Percentiles rank a stretch among this genome's conserved stretches.
phyloP scores from a whole-genome alignment of 2,888 invertebrate genomes.

The Agrochola lychnidis region DNA sequence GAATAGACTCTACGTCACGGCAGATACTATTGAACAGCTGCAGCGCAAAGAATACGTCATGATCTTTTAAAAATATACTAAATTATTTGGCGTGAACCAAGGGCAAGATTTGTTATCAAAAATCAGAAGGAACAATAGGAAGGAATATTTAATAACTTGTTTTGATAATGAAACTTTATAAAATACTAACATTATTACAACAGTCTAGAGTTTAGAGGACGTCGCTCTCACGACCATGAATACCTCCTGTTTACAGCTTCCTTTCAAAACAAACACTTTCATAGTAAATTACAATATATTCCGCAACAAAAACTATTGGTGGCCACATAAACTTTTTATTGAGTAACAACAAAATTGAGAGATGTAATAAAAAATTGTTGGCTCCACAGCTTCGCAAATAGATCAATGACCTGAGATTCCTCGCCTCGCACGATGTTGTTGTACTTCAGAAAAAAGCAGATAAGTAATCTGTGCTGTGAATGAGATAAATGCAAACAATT shows the following conservation, averaged over 20 bases:
- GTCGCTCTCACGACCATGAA: constrained; percentile 36
- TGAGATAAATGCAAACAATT: constrained; percentile 54
- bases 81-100: constrained; percentile 11
- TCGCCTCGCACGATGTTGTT: constrained; percentile 54
- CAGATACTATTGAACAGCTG: not conserved
- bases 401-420: constrained; percentile 69
- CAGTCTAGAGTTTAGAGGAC: constrained; percentile 46
- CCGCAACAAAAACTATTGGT: constrained; percentile 37
- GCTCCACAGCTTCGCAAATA: constrained; percentile 64
- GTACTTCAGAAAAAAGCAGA: constrained; percentile 53
- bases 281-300: constrained; percentile 48
- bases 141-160: constrained; percentile 30
- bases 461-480: constrained; percentile 63
- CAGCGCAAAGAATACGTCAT: not conserved
- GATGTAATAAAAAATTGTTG: constrained; percentile 58
- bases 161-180: constrained; percentile 32
- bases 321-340: constrained; percentile 54
- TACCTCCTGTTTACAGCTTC: constrained; percentile 26
- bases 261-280: constrained; percentile 42
- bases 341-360: constrained; percentile 57
- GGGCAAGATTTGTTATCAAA: constrained; percentile 6
- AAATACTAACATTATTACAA: constrained; percentile 31
- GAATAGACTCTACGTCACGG: not conserved
- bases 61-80: not conserved
- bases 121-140: too few relatives aligned